Evolutionary conservation across 2,797 vertebrate genomes (phyloP).

Genomic region (Hafferia zeledoni): DNA sequence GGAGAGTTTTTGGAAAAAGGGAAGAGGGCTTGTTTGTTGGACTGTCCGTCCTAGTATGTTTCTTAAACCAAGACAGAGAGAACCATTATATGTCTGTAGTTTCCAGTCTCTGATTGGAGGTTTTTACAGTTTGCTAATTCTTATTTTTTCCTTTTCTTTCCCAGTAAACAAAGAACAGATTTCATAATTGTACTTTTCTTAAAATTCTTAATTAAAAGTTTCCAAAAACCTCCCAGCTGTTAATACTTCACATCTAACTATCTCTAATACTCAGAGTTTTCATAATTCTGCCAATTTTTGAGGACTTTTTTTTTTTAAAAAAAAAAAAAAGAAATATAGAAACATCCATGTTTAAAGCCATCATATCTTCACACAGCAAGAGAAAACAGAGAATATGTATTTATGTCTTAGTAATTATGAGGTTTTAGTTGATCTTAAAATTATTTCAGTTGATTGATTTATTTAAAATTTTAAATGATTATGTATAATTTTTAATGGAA

Average conservation of each 20-base stretch:
- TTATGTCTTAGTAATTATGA: background rate
- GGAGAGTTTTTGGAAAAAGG: background rate
- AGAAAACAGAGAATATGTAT: background rate
- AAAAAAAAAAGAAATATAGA: background rate
- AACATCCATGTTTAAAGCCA: background rate
- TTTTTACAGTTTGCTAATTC: background rate
- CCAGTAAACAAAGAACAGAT: background rate
- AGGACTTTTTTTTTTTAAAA: background rate
- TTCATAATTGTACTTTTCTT: background rate
- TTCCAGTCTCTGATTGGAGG: background rate
- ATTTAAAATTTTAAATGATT: background rate
- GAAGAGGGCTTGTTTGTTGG: background rate
- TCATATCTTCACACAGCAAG: background rate
- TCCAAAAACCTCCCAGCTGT: background rate
- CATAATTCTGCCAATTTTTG: background rate
- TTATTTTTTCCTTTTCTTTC: background rate
- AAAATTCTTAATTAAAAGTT: background rate
- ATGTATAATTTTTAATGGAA: background rate
- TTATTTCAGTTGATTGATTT: background rate
- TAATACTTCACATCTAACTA: background rate
- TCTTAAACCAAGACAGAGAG: background rate
- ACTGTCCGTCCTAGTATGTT: background rate
- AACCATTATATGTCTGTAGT: background rate
- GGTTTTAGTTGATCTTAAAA: background rate
- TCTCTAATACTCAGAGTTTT: background rate